Base-by-base conservation (phyloP, 1,140 invertebrate species). In the Heliconius congener region DNA sequence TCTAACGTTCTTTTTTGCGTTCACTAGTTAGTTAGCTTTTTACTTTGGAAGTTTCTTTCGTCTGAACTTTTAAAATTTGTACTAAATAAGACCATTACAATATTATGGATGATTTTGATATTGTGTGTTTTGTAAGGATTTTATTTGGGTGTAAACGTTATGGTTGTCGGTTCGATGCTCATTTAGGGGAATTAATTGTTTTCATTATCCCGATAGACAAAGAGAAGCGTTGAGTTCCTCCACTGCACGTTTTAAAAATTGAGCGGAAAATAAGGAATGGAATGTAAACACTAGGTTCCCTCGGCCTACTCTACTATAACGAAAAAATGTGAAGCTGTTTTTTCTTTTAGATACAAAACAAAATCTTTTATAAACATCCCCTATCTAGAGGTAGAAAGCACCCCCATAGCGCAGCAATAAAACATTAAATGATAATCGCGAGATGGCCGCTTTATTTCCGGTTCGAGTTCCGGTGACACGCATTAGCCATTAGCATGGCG, bases 401-500 rank as follows among this genome's bases (percentile, higher is more conserved):
- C 60, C 60, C 23, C 23, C n/a, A 30, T 66, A 66, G 27, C 82
- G 70, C 82, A 79, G 84, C 88, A 90, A 90, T 91, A 91, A 93
- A 91, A 90, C 87, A 87, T 87, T 90, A 90, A 91, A 93, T 93
- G 90, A 91, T 90, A 91, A 91, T 90, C 87, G 86, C 88, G 88
- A 88, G 88, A 88, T 92, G 90, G 86, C 86, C 88, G 84, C 84
- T 84, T 84, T 79, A 86, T 85, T 88, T 92, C 89, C 89, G 86
- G 86, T 73, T 85, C 85, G 80, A 87, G 84, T 91, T 91, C 89
- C 90, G 89, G 86, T 83, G 86, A 92, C 91, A 91, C 90, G 90
- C 91, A 91, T 92, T 90, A 91, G 88, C 91, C 90, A 93, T 93
- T 91, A 93, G 88, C 89, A 91, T 91, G 90, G 89, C 88, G 85